These are phyloP conservation scores for Micropterix aruncella DNA, from an alignment of 2,888 invertebrate species.

Conservation along the genomic window DNA sequence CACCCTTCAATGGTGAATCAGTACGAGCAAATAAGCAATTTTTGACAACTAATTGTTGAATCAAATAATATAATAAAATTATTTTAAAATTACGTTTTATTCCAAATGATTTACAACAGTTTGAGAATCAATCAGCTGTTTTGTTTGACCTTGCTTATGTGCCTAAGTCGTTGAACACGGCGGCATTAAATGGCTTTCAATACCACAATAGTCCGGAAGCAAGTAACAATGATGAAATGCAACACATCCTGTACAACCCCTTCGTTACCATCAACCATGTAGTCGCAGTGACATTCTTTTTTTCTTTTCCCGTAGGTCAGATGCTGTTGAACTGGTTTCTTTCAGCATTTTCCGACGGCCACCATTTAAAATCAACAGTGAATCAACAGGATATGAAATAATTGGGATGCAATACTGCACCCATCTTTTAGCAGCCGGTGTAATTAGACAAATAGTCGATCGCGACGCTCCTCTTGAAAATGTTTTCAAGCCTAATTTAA, in stretches of 20 bases:
- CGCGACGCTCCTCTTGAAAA: conserved; percentile 51
- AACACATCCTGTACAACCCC: background rate
- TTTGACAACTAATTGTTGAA: too few relatives aligned
- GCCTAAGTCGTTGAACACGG: too few relatives aligned
- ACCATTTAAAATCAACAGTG: conserved; percentile 44
- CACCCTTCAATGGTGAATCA: too few relatives aligned
- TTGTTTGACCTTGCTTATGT: too few relatives aligned
- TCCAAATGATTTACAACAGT: too few relatives aligned
- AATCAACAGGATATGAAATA: conserved; percentile 59
- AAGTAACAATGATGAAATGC: background rate
- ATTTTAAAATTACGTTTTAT: too few relatives aligned
- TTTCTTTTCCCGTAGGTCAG: conserved; percentile 52
- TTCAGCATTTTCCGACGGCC: conserved; percentile 60
- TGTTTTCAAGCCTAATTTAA: conserved; percentile 73
- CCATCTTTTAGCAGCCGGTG: conserved; percentile 75
- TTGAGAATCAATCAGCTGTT: too few relatives aligned
- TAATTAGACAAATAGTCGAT: conserved; percentile 66
- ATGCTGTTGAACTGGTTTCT: conserved; percentile 85
- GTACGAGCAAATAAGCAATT: too few relatives aligned
- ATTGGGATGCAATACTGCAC: conserved; percentile 77
- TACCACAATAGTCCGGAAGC: too few relatives aligned
- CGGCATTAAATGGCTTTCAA: too few relatives aligned
- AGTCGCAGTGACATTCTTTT: conserved; percentile 8
- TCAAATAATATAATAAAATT: too few relatives aligned
- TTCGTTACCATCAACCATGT: too few relatives aligned